Conservation (phyloP, 2,888 invertebrate genomes). For the Bhutanitis thaidina region DNA sequence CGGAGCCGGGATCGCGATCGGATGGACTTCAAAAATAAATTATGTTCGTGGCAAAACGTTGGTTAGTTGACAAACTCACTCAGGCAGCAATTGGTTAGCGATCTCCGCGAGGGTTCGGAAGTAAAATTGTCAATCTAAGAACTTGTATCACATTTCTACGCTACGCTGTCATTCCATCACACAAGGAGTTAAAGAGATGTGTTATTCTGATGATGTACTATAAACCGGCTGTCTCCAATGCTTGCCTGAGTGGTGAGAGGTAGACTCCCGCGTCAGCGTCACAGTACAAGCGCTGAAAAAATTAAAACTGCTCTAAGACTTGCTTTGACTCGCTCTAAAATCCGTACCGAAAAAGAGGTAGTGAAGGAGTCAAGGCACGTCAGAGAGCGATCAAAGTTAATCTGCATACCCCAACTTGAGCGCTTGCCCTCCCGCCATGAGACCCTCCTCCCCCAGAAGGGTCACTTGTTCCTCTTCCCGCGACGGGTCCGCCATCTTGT, state of each 20-base stretch:
- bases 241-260: slow-evolving; percentile 89
- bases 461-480: slow-evolving; percentile 98
- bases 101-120: slow-evolving; percentile 52
- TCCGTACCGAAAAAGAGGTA: slow-evolving; percentile 19
- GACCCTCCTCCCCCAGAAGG: slow-evolving; percentile 97
- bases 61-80: slow-evolving; percentile 75
- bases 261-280: slow-evolving; percentile 85
- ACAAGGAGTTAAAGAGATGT: slow-evolving; percentile 68
- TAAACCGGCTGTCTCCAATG: slow-evolving; percentile 80
- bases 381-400: slow-evolving; percentile 55
- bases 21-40: slow-evolving; percentile 80
- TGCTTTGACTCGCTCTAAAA: slow-evolving; percentile 59
- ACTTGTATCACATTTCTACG: slow-evolving; percentile 51
- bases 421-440: slow-evolving; percentile 96
- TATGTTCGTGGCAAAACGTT: slow-evolving; percentile 44
- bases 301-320: slow-evolving; percentile 77
- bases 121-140: slow-evolving; percentile 41
- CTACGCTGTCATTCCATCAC: slow-evolving; percentile 76
- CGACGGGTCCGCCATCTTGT: slow-evolving; percentile 98
- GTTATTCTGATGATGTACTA: slow-evolving; percentile 74
- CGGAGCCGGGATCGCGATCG: slow-evolving; percentile 39
- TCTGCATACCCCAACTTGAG: slow-evolving; percentile 96
- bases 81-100: slow-evolving; percentile 80
- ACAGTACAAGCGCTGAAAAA: slow-evolving; percentile 88
- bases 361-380: slow-evolving; percentile 58